These are phyloP conservation scores for Catocala sponsa DNA, from an alignment of 2,888 invertebrate genomes.

Conservation along the genomic window DNA sequence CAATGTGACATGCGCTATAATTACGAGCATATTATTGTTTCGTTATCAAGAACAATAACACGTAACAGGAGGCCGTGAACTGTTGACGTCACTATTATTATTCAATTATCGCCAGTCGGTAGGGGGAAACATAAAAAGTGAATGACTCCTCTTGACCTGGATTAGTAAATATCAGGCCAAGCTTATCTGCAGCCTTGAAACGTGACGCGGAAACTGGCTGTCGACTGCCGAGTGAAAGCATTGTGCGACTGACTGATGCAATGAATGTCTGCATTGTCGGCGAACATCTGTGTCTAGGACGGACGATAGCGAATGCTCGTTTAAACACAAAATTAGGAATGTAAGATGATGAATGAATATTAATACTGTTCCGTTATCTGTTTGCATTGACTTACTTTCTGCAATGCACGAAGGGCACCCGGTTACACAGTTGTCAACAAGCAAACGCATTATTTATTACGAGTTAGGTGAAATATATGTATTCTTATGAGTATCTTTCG, in stretches of 20 bases:
- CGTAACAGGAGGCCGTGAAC: slow-evolving; percentile 68
- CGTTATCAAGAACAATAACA: slow-evolving; percentile 63
- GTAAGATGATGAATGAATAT: slow-evolving; percentile 2
- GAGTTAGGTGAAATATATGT: too few relatives aligned
- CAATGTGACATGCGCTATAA: slow-evolving; percentile 44
- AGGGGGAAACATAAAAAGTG: slow-evolving; percentile 77
- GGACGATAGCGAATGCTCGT: slow-evolving; percentile 38
- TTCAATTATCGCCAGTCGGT: slow-evolving; percentile 73
- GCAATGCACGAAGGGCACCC: too few relatives aligned
- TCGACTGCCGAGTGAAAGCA: slow-evolving; percentile 80
- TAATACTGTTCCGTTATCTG: not conserved
- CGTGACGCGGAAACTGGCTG: slow-evolving; percentile 83
- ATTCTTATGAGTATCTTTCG: not conserved
- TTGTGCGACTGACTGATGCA: slow-evolving; percentile 79
- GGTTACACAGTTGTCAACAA: too few relatives aligned
- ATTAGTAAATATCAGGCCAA: slow-evolving; percentile 78
- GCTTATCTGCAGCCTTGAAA: slow-evolving; percentile 82
- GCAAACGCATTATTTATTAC: too few relatives aligned
- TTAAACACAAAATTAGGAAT: slow-evolving; percentile 1
- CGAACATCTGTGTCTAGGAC: slow-evolving; percentile 73
- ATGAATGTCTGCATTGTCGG: slow-evolving; percentile 64
- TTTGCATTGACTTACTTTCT: not conserved
- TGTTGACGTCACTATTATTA: slow-evolving; percentile 69
- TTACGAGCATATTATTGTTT: slow-evolving; percentile 49
- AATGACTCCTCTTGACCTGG: slow-evolving; percentile 82